Percentiles rank a stretch among this genome's conserved stretches.
These are phyloP conservation scores for Macroglossus sobrinus DNA, from an alignment of 2,113 vertebrate genomes.

Conservation along the genomic window DNA sequence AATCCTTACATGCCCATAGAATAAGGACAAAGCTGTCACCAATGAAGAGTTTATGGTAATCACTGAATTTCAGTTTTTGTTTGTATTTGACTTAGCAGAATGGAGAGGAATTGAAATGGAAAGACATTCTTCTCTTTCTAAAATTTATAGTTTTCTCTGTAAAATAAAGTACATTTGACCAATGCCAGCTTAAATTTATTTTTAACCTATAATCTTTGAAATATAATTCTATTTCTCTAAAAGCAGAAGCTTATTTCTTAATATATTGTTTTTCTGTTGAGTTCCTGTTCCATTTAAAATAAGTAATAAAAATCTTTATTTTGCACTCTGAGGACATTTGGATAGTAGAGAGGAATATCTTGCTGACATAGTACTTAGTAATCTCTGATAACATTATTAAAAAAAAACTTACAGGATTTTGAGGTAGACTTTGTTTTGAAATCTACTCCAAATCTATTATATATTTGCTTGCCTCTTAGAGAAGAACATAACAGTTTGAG, in stretches of 20 bases:
- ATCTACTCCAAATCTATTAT: neutral
- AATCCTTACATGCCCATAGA: neutral
- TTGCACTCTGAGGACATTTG: neutral
- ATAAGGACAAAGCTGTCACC: neutral
- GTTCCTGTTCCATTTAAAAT: constrained; percentile 30
- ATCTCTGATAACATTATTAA: neutral
- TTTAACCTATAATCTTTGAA: constrained; percentile 31
- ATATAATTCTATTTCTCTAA: constrained; percentile 4
- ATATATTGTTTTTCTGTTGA: neutral
- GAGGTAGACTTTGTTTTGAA: neutral
- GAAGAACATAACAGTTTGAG: neutral
- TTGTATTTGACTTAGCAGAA: neutral
- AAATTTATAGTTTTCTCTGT: neutral
- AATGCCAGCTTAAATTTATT: constrained; percentile 10
- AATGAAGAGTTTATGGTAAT: neutral
- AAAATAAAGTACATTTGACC: constrained; percentile 18
- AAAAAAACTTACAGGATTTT: neutral
- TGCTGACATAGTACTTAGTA: neutral
- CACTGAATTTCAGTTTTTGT: constrained; percentile 16
- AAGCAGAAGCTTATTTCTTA: constrained; percentile 12
- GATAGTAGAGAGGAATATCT: neutral
- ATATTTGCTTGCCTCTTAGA: neutral
- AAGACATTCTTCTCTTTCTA: neutral
- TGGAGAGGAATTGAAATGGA: neutral
- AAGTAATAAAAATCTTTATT: constrained; percentile 34